These are phyloP conservation scores for Anseranas semipalmata DNA, from an alignment of 2,113 vertebrate genomes.

Conservation along the genomic window DNA sequence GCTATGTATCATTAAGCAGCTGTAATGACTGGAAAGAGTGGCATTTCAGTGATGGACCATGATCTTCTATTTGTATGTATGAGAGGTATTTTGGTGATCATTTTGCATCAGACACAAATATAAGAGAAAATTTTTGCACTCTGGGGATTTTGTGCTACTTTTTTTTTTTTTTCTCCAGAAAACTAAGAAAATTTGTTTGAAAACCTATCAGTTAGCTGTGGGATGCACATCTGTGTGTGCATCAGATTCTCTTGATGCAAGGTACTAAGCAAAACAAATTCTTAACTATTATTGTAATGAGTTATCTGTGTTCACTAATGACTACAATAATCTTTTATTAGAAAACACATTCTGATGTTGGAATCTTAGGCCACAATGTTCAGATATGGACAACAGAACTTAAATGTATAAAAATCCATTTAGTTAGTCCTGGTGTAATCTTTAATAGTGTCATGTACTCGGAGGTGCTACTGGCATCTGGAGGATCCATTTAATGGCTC, in stretches of 20 bases:
- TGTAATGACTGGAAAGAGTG: not conserved
- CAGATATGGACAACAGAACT: not conserved
- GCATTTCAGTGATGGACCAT: not conserved
- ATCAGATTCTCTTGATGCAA: not conserved
- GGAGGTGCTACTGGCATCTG: not conserved
- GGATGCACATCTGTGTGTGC: not conserved
- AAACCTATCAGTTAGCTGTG: not conserved
- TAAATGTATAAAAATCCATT: not conserved
- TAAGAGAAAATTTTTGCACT: not conserved
- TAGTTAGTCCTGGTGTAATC: not conserved
- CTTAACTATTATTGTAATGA: not conserved
- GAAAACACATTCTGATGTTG: not conserved
- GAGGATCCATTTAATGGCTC: not conserved
- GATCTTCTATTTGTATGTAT: not conserved
- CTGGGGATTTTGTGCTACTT: not conserved
- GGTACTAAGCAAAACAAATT: not conserved
- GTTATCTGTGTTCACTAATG: not conserved
- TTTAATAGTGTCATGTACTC: not conserved
- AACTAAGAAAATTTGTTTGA: not conserved
- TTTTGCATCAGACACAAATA: not conserved
- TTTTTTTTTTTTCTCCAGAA: not conserved
- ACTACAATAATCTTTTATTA: not conserved
- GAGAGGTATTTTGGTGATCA: not conserved
- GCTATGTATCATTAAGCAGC: not conserved
- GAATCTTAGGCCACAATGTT: not conserved